Evolutionary conservation across 1,140 invertebrate genomes (phyloP), one percentile per base, ranked within the genome.

Genomic region (Drosophila pandora): DNA sequence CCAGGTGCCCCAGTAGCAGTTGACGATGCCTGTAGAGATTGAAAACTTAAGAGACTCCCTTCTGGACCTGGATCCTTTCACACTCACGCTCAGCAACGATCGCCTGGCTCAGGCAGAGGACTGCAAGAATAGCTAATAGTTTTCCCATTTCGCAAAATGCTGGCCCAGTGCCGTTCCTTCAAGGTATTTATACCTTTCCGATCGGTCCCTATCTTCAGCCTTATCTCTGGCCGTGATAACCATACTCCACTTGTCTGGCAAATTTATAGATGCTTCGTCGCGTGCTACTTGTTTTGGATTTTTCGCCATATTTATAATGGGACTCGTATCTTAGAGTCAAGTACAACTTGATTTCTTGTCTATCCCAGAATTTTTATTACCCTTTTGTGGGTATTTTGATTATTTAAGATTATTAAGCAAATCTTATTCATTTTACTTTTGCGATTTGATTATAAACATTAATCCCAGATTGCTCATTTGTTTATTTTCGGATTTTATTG

Each of bases 1-100:
- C 95, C 95, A 96, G 21, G 93, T 95, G 21, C 95, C 95, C 79
- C 94, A 94, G 80, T 96, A 96, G 77, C 95, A 96, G 2, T 95
- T 90, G 10, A 95, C 75, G 67, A 92, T 91, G 71, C 93, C 93
- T 93, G 4, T 1, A 54, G 30, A 3, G 37, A n/a, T 12, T 0
- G 12, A 4, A 22, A 1, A 7, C 12, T 5, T 6, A n/a, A 22
- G 49, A 8, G 28, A 7, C 5, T 3, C 6, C 7, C 9, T 8
- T 28, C 5, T 25, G 3, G 7, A 8, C 10, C 8, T 12, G 8
- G 7, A 45, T 28, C 13, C 12, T n/a, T 21, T 17, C 25, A 17
- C 4, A 80, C 80, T 80, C 45, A 84, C 80, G 81, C n/a, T 85
- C 80, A 13, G 60, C 76, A 9, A 47, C 54, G 17, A 76, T 73